Percentiles rank a stretch among this genome's conserved stretches.
These are phyloP conservation scores for Proteles cristata DNA, from an alignment of 2,113 vertebrate genomes.

Conservation along the genomic window DNA sequence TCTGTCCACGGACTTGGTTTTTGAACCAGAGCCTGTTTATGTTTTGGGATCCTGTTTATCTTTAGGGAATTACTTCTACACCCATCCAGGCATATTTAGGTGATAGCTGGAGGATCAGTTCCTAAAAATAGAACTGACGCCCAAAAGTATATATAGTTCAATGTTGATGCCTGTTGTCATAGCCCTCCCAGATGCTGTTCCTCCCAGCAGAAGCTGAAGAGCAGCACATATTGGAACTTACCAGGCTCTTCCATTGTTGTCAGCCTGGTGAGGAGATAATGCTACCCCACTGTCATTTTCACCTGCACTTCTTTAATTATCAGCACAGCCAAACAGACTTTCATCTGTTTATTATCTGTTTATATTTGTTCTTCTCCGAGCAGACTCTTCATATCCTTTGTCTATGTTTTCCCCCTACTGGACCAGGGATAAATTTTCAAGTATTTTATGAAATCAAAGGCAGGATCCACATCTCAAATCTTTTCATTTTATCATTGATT, in stretches of 20 bases:
- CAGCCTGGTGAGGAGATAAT: background rate
- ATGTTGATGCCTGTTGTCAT: background rate
- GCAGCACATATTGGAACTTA: background rate
- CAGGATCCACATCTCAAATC: conserved; percentile 41
- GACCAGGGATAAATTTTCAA: conserved; percentile 56
- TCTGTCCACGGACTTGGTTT: background rate
- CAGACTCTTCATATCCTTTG: conserved; percentile 47
- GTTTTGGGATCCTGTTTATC: background rate
- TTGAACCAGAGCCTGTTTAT: background rate
- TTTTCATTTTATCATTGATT: conserved; percentile 24
- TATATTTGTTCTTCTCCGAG: conserved; percentile 60
- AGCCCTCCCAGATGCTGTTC: background rate
- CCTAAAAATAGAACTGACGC: background rate
- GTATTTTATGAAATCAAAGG: conserved; percentile 55
- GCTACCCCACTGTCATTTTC: conserved; percentile 49
- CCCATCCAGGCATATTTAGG: background rate
- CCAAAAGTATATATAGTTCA: background rate
- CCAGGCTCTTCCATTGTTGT: conserved; percentile 32
- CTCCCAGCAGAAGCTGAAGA: background rate
- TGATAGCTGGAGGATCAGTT: background rate
- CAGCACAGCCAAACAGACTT: conserved; percentile 62
- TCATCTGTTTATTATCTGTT: conserved; percentile 71
- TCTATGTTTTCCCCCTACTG: background rate
- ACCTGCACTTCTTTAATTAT: conserved; percentile 70
- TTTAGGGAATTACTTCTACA: background rate